Evolutionary conservation across 1,140 invertebrate genomes (phyloP), one percentile per base, ranked within the genome.

Genomic region (Heliconius eleuchia): DNA sequence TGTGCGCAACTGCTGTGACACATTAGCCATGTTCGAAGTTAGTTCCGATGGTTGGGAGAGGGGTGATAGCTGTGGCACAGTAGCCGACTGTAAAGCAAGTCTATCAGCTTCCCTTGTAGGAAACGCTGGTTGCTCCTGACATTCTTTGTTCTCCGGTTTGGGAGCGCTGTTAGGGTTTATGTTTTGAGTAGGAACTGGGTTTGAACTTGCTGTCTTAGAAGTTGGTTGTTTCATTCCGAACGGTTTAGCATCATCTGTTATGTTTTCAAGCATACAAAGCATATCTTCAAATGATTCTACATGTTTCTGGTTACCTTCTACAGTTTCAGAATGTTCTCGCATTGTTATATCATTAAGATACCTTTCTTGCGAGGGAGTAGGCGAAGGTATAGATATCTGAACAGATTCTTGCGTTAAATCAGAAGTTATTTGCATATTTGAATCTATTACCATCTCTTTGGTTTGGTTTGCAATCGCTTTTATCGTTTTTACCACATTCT

Each of bases 1-100:
- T 4, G 95, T 96, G 18, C 96, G 89, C 57, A 97, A 81, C 83
- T 97, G 96, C 87, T 97, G 96, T 3, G 96, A 96, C 0, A 96
- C 96, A 84, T 96, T 97, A 0, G 95, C 96, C 83, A 97, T 96
- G 78, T 97, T 97, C 2, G 96, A 96, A 6, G 96, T 96, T 19
- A 97, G 89, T 83, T 97, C 96, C 0, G 96, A 95, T 0, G 96
- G 96, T 88, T 97, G 96, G 0, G 96, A 97, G 2, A 97, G 83
- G 0, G 96, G 96, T 1, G 96, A 97, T 7, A 97, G 88, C 87
- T 97, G 96, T 3, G 96, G 96, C 52, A 96, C 90, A 19, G 95
- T 94, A 23, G 96, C 95, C 6, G 95, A 91, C 74, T 95, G 94
- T 5, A 93, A 71, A 46, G 79, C 84, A 27, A 94, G 57, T 82